These are phyloP conservation scores for Myiotriccus ornatus DNA, from an alignment of 2,797 vertebrate genomes.

Conservation along the genomic window DNA sequence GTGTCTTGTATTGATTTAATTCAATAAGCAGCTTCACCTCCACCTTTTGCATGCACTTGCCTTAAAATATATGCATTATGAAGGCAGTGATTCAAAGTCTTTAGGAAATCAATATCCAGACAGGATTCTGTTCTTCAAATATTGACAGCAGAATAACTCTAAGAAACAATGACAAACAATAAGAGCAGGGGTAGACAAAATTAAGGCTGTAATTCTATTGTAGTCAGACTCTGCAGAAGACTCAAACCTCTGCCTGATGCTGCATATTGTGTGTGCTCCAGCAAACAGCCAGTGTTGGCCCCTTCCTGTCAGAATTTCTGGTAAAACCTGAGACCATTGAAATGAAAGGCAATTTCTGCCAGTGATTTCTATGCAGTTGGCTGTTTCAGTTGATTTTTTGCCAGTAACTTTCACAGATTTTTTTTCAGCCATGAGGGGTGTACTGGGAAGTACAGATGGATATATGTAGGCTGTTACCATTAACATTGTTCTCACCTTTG, in stretches of 20 bases:
- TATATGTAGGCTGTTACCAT: neutral
- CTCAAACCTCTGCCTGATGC: neutral
- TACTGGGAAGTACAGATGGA: neutral
- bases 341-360: neutral
- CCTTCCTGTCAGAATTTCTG: neutral
- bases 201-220: neutral
- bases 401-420: neutral
- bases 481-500: neutral
- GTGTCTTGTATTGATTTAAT: constrained; percentile 52
- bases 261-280: neutral
- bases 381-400: neutral
- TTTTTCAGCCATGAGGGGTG: neutral
- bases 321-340: neutral
- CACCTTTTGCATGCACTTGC: constrained; percentile 40
- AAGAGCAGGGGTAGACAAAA: neutral
- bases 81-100: constrained; percentile 49
- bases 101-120: constrained; percentile 50
- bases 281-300: neutral
- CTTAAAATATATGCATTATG: constrained; percentile 52
- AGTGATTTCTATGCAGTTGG: neutral
- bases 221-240: neutral
- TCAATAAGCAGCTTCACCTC: constrained; percentile 48
- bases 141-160: constrained; percentile 54
- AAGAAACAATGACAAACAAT: constrained; percentile 45
- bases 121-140: constrained; percentile 44